Conservation (phyloP, 2,888 invertebrate species). For the Sinodicranocentrus sp. region DNA sequence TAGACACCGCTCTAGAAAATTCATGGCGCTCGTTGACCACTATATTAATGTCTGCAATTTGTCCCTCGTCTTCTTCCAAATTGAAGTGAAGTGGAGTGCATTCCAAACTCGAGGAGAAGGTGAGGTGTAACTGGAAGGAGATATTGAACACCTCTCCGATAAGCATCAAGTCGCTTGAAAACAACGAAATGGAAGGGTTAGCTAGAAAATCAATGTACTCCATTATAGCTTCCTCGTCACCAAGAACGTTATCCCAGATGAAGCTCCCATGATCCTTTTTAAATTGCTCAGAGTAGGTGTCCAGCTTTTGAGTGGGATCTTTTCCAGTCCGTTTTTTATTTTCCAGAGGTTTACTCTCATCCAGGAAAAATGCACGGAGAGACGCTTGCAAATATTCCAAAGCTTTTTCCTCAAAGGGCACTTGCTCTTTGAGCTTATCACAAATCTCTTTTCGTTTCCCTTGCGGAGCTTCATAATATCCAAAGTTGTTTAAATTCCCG, state of each 20-base stretch:
- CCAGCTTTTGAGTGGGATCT: neutral
- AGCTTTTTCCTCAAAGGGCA: neutral
- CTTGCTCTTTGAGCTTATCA: constrained; percentile 42
- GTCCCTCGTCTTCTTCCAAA: neutral
- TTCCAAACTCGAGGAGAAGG: neutral
- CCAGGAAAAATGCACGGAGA: constrained; percentile 38
- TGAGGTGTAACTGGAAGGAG: constrained; percentile 66
- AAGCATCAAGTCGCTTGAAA: constrained; percentile 70
- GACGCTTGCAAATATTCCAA: neutral
- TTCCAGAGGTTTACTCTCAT: constrained; percentile 33
- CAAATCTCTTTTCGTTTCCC: constrained; percentile 39
- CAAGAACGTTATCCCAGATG: constrained; percentile 31
- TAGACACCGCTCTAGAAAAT: constrained; percentile 2
- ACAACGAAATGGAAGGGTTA: constrained; percentile 56
- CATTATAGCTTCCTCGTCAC: constrained; percentile 52
- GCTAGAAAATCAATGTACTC: constrained; percentile 65
- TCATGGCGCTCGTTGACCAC: neutral
- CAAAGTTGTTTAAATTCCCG: neutral
- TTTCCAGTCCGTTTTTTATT: neutral
- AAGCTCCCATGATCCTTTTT: neutral
- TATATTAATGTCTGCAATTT: neutral
- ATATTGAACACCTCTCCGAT: constrained; percentile 67
- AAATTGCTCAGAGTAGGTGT: constrained; percentile 2
- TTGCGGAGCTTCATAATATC: neutral
- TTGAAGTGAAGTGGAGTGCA: neutral